Percentiles rank a stretch among this genome's conserved stretches.
Evolutionary conservation across 2,797 vertebrate species (phyloP).

Genomic region (Erethizon dorsatum): DNA sequence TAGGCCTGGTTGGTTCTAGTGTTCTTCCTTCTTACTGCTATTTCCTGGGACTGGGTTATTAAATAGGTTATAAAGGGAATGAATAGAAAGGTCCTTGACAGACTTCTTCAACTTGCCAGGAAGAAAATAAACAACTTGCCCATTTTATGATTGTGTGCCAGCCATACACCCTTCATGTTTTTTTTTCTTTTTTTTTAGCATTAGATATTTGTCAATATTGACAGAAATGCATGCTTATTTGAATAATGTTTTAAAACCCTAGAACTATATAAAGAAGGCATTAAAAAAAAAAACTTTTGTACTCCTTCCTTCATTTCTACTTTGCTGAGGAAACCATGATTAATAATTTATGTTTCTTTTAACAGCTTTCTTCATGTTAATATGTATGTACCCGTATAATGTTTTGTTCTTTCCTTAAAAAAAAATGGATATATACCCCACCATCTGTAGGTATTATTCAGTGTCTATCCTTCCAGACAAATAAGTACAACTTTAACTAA

Average conservation of each 20-base stretch:
- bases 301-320: neutral
- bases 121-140: neutral
- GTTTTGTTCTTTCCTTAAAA: neutral
- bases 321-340: neutral
- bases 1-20: neutral
- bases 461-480: neutral
- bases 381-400: neutral
- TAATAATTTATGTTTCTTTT: neutral
- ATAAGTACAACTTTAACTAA: neutral
- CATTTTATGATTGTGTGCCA: neutral
- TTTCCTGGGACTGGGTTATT: neutral
- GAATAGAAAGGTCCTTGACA: neutral
- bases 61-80: neutral
- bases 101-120: neutral
- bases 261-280: neutral
- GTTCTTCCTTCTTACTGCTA: neutral
- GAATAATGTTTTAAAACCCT: neutral
- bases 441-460: neutral
- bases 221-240: neutral
- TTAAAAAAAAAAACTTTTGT: neutral
- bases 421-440: too few relatives aligned
- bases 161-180: fast-evolving
- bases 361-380: neutral
- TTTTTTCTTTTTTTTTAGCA: neutral
- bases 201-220: neutral